These are phyloP conservation scores for Fukomys damarensis DNA, from an alignment of 2,113 vertebrate genomes.

Conservation along the genomic window DNA sequence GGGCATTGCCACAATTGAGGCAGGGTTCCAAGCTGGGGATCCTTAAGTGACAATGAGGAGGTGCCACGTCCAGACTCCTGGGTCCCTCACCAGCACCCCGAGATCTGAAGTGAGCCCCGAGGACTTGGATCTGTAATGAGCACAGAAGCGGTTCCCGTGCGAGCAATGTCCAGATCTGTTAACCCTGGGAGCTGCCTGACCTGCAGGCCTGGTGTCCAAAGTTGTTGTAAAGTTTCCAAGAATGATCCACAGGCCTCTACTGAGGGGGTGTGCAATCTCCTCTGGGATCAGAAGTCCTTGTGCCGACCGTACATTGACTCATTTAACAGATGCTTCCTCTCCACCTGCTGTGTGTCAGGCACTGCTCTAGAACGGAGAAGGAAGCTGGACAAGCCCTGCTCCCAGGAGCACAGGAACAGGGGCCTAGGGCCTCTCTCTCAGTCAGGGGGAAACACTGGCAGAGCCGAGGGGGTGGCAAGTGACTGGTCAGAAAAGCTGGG, in stretches of 20 bases:
- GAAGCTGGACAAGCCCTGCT: not conserved
- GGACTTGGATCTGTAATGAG: not conserved
- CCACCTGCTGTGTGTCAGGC: rapidly evolving
- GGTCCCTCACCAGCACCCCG: not conserved
- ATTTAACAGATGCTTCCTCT: not conserved
- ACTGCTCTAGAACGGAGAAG: not conserved
- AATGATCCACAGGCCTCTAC: not conserved
- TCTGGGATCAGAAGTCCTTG: not conserved
- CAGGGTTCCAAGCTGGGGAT: not conserved
- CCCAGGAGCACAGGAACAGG: not conserved
- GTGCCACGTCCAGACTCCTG: not conserved
- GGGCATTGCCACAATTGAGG: not conserved
- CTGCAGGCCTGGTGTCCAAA: not conserved
- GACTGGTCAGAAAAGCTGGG: not conserved
- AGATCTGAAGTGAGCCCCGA: not conserved
- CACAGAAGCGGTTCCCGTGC: not conserved
- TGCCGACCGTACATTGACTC: not conserved
- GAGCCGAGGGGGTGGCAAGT: too few species aligned
- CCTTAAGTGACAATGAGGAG: not conserved
- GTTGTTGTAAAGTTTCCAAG: not conserved
- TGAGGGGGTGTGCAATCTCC: too few species aligned
- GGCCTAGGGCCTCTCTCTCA: rapidly evolving
- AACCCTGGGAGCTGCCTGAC: not conserved
- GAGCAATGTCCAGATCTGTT: not conserved
- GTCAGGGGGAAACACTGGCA: rapidly evolving